Evolutionary conservation across 2,797 vertebrate species (phyloP).

Genomic region (Chromis chromis): DNA sequence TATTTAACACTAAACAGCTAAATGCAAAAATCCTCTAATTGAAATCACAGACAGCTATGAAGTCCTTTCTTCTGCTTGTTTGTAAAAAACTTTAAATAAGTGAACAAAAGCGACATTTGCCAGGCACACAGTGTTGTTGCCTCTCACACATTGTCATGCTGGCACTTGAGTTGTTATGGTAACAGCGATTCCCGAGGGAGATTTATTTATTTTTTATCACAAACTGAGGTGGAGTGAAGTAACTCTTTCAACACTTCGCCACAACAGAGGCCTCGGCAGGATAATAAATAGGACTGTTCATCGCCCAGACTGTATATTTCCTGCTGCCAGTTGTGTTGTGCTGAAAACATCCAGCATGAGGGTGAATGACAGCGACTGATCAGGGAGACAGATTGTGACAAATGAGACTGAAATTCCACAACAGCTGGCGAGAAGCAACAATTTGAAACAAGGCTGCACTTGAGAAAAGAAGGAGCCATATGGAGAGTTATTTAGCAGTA

Average conservation of each 20-base stretch:
- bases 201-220: constrained; percentile 37
- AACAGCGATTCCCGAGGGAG: constrained; percentile 57
- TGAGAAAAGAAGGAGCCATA: not conserved
- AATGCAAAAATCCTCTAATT: constrained; percentile 9
- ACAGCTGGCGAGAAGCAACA: constrained; percentile 1
- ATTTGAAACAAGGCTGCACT: not conserved
- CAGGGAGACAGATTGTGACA: constrained; percentile 28
- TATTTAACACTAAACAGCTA: not conserved
- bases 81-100: constrained; percentile 13
- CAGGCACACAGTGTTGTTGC: constrained; percentile 11
- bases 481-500: not conserved
- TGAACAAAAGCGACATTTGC: constrained; percentile 40
- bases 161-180: constrained; percentile 77
- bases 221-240: constrained; percentile 26
- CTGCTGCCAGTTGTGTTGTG: not conserved
- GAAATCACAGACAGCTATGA: constrained; percentile 13
- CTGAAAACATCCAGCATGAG: not conserved
- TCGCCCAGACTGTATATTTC: not conserved
- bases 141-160: constrained; percentile 54
- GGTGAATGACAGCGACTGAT: constrained; percentile 19
- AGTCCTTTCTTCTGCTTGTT: constrained; percentile 21
- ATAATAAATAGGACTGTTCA: constrained; percentile 12
- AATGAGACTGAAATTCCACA: constrained; percentile 46
- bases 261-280: constrained; percentile 33
- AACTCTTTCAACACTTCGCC: constrained; percentile 35